phyloP scores from a whole-genome alignment of 2,797 vertebrate genomes.

The Pangasius larnaudii region DNA sequence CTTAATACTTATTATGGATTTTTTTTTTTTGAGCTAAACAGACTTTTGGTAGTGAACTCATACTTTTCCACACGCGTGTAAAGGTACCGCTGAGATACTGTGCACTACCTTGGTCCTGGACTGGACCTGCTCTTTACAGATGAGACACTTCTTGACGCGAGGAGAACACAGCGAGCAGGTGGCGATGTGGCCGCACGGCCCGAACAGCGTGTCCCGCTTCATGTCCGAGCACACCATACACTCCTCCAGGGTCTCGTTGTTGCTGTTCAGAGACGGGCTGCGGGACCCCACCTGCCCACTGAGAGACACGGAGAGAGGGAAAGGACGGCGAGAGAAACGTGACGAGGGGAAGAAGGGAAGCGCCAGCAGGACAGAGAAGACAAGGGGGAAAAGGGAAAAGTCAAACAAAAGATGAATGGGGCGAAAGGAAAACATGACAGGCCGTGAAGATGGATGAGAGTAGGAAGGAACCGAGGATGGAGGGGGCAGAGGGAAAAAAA shows the following conservation, averaged over 20 bases:
- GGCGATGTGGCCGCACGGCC: conserved; percentile 96
- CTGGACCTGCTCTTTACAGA: conserved; percentile 99
- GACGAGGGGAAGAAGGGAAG: background rate
- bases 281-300: conserved; percentile 95
- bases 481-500: background rate
- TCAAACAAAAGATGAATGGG: conserved; percentile 13
- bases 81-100: no score
- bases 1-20: no score
- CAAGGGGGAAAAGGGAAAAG: conserved; percentile 12
- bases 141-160: conserved; percentile 98
- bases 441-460: conserved; percentile 45
- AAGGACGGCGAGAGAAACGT: background rate
- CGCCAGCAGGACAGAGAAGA: background rate
- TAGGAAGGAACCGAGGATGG: background rate
- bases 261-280: conserved; percentile 95
- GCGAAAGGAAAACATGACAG: conserved; percentile 30
- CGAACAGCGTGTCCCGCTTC: conserved; percentile 98
- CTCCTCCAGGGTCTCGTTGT: conserved; percentile 96
- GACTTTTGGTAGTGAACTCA: background rate
- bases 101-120: conserved; percentile 95
- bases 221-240: conserved; percentile 99
- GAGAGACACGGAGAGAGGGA: conserved; percentile 44
- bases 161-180: conserved; percentile 98
- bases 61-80: no score
- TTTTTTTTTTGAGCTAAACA: background rate